Percentiles rank a stretch among this genome's conserved stretches.
These are phyloP conservation scores for Drosophila jambulina DNA, from an alignment of 1,140 invertebrate species.

Conservation along the genomic window DNA sequence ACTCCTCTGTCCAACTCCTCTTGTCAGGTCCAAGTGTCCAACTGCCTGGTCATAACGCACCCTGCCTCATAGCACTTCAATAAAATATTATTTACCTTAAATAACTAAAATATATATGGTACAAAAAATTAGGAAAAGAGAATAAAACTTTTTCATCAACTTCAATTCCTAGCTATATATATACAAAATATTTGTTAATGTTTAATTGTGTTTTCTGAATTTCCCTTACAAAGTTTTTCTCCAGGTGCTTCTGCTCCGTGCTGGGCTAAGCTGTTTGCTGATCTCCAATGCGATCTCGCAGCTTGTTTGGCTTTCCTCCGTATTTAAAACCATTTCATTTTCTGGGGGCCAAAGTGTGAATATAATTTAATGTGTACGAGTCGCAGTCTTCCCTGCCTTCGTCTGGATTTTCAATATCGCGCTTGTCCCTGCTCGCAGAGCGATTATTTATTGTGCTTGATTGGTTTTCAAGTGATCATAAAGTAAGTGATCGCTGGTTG, in stretches of 20 bases:
- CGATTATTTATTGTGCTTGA: constrained; percentile 85
- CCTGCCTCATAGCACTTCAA: constrained; percentile 46
- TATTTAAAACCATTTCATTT: constrained; percentile 79
- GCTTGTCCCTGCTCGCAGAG: constrained; percentile 48
- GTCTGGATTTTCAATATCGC: constrained; percentile 79
- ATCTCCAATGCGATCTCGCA: constrained; percentile 52
- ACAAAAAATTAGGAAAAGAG: no score
- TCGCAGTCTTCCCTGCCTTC: constrained; percentile 12
- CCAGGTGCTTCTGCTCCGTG: constrained; percentile 28
- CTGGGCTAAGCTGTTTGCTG: constrained; percentile 57
- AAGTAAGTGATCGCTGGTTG: constrained; percentile 82
- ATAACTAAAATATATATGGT: not conserved
- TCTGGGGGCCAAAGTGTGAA: constrained; percentile 84
- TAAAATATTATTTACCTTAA: not conserved
- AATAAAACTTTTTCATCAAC: not conserved
- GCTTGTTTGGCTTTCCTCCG: constrained; percentile 69
- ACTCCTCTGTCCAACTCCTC: constrained; percentile 11
- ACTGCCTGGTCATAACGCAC: constrained; percentile 54
- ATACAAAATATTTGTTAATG: not conserved
- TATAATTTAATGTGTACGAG: constrained; percentile 82
- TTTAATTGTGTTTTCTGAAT: not conserved
- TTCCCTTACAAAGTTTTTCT: not conserved
- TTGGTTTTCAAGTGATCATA: constrained; percentile 85
- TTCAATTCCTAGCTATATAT: not conserved
- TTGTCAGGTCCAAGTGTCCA: constrained; percentile 46